phyloP scores from a whole-genome alignment of 2,113 vertebrate species.

The Accipiter cooperii region DNA sequence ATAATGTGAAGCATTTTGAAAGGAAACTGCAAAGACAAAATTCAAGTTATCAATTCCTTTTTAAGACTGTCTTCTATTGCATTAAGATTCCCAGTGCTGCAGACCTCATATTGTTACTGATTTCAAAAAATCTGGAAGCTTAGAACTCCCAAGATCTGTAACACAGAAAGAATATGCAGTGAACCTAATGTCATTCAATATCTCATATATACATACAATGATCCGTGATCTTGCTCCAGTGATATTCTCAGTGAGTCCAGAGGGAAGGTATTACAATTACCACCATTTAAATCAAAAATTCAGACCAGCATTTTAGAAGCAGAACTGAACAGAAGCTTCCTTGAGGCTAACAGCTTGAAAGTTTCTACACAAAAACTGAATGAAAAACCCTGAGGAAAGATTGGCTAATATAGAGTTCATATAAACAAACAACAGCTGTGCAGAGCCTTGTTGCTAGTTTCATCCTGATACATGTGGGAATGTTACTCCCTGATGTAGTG shows the following conservation, averaged over 20 bases:
- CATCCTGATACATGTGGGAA: neutral
- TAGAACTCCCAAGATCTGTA: neutral
- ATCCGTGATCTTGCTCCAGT: neutral
- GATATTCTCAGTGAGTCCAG: neutral
- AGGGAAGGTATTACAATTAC: neutral
- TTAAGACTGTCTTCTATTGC: neutral
- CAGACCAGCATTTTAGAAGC: neutral
- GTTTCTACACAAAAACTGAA: neutral
- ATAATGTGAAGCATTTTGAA: neutral
- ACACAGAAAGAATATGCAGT: neutral
- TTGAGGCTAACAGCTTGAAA: neutral
- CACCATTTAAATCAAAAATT: neutral
- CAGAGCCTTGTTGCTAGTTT: neutral
- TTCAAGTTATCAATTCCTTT: neutral
- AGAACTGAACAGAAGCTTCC: neutral
- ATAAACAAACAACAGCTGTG: slow-evolving; percentile 3
- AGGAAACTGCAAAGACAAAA: neutral
- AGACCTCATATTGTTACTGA: neutral
- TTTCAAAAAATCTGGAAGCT: neutral
- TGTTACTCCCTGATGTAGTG: neutral
- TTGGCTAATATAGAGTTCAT: neutral
- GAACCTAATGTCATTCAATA: neutral
- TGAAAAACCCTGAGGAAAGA: neutral
- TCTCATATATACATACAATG: neutral
- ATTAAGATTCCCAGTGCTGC: neutral